Percentiles rank a stretch among this genome's conserved stretches.
Evolutionary conservation across 2,888 invertebrate species (phyloP).

Genomic region (Carabus problematicus): DNA sequence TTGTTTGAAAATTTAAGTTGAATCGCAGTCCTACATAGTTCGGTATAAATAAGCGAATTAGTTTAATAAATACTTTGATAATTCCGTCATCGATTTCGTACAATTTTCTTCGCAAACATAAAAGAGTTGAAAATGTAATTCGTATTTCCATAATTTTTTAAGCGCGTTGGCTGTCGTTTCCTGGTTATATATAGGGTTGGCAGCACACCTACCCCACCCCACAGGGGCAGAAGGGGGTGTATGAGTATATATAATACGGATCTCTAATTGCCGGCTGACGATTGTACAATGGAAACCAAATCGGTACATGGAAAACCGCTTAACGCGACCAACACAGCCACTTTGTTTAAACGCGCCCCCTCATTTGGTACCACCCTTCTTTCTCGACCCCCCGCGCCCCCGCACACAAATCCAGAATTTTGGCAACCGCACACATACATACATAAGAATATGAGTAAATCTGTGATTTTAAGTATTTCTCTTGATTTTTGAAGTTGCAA

Average conservation of each 20-base stretch:
- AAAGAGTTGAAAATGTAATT: too few species aligned
- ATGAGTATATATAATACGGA: slow-evolving; percentile 7
- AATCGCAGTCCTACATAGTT: too few species aligned
- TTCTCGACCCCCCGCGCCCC: not conserved
- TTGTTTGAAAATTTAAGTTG: too few species aligned
- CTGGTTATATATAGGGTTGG: not conserved
- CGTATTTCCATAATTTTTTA: too few species aligned
- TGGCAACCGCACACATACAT: not conserved
- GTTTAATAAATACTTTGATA: too few species aligned
- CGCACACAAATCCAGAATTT: not conserved
- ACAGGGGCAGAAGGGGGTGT: not conserved
- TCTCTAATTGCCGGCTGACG: slow-evolving; percentile 34
- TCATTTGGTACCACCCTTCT: slow-evolving; percentile 16
- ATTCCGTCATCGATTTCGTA: too few species aligned
- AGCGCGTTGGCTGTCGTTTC: not conserved
- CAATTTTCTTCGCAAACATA: too few species aligned
- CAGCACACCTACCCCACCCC: too few species aligned
- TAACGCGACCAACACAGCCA: slow-evolving; percentile 21
- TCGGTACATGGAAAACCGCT: slow-evolving; percentile 38
- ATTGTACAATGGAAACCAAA: slow-evolving; percentile 26
- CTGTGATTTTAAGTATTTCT: not conserved
- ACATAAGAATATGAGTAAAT: not conserved
- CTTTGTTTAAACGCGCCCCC: slow-evolving; percentile 39
- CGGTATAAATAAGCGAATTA: too few species aligned
- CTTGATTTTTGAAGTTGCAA: not conserved